Percentiles rank a stretch among this genome's conserved stretches.
phyloP scores from a whole-genome alignment of 1,140 invertebrate genomes.

The Cecropterus lyciades region DNA sequence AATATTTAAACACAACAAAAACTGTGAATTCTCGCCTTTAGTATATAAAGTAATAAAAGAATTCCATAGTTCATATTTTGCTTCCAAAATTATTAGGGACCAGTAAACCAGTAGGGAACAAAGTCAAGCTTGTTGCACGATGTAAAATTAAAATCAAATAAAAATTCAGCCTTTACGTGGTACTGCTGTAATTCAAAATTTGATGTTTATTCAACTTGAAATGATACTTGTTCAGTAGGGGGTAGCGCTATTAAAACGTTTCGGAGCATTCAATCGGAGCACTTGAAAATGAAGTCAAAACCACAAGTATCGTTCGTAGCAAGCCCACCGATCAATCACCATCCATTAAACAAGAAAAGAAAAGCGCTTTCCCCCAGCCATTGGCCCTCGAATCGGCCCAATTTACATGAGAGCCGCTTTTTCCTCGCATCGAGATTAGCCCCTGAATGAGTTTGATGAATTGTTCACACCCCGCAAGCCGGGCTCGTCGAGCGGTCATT shows the following conservation, averaged over 20 bases:
- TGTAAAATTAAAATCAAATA: too few species aligned
- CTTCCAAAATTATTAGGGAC: too few species aligned
- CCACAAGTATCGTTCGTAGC: constrained; percentile 72
- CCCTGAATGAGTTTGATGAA: constrained; percentile 83
- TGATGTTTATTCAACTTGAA: constrained; percentile 5
- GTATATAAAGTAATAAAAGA: too few species aligned
- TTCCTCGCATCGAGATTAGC: constrained; percentile 83
- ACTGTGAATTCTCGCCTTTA: too few species aligned
- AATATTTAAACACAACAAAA: too few species aligned
- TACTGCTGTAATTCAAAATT: too few species aligned
- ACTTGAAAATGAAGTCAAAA: constrained; percentile 79
- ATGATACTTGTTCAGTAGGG: constrained; percentile 7
- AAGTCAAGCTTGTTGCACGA: too few species aligned
- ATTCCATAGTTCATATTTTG: too few species aligned
- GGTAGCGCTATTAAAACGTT: constrained; percentile 25
- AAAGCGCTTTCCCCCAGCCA: constrained; percentile 79
- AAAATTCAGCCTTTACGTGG: too few species aligned
- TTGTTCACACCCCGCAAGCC: constrained; percentile 69
- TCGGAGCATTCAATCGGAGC: constrained; percentile 65
- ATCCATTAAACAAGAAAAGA: constrained; percentile 84
- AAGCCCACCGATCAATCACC: constrained; percentile 81
- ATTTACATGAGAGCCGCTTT: constrained; percentile 84
- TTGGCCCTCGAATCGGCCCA: constrained; percentile 81
- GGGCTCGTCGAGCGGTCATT: constrained; percentile 70
- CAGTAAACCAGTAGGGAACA: too few species aligned